These are phyloP conservation scores for Nylanderia fulva DNA, from an alignment of 1,140 invertebrate genomes.

Conservation along the genomic window DNA sequence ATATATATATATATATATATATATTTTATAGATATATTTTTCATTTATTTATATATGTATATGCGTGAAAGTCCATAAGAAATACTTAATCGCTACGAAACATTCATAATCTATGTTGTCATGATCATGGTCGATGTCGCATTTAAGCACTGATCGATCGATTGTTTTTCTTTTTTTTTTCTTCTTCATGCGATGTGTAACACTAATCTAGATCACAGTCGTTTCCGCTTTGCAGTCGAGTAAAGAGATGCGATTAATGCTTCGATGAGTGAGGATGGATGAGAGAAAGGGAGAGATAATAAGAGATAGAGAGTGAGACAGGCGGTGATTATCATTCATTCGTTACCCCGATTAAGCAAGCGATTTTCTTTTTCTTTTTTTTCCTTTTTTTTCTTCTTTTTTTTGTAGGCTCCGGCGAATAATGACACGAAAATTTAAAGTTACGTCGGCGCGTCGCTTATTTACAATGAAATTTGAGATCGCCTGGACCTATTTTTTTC, in stretches of 20 bases:
- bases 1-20: conserved; percentile 36
- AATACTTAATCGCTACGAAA: conserved; percentile 57
- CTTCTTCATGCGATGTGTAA: conserved; percentile 59
- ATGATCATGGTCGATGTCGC: conserved; percentile 55
- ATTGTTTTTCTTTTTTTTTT: conserved; percentile 34
- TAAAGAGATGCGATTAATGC: conserved; percentile 59
- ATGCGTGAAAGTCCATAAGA: conserved; percentile 61
- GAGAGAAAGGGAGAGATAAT: conserved; percentile 1
- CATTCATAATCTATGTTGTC: conserved; percentile 58
- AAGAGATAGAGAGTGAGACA: conserved; percentile 20
- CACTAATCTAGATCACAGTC: conserved; percentile 66
- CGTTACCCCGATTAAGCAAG: conserved; percentile 24
- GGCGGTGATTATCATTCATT: conserved; percentile 28
- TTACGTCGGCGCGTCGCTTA: conserved; percentile 67
- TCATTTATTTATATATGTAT: conserved; percentile 30
- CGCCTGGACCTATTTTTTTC: conserved; percentile 7
- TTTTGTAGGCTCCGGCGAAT: not conserved
- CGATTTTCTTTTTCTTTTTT: conserved; percentile 2
- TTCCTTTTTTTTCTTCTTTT: not conserved
- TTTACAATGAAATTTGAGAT: conserved; percentile 70
- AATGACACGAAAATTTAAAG: conserved; percentile 46
- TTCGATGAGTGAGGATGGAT: conserved; percentile 33
- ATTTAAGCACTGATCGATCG: conserved; percentile 54
- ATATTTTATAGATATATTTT: conserved; percentile 12
- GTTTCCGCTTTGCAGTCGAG: conserved; percentile 66